Percentiles rank a stretch among this genome's conserved stretches.
Conservation (phyloP, 2,113 vertebrate species). For the Thinocorus orbignyianus region DNA sequence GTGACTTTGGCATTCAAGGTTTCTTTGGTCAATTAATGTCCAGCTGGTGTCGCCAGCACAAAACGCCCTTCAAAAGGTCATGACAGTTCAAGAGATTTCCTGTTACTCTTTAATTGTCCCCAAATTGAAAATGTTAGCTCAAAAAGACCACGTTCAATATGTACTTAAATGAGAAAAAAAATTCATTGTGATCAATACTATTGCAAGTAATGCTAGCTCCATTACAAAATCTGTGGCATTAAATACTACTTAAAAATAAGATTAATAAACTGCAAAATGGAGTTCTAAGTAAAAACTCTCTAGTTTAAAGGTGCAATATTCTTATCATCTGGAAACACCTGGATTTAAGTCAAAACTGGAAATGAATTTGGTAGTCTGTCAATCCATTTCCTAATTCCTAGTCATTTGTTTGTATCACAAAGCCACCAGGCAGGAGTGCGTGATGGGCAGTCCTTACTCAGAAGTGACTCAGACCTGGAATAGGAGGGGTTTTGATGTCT, state of each 20-base stretch:
- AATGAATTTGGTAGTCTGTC: slow-evolving; percentile 24
- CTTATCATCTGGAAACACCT: slow-evolving; percentile 51
- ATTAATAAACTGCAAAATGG: not conserved
- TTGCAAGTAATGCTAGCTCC: not conserved
- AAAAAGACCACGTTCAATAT: not conserved
- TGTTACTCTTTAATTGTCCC: not conserved
- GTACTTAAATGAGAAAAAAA: not conserved
- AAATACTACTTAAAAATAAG: not conserved
- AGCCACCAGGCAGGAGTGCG: not conserved
- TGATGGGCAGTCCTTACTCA: slow-evolving; percentile 14
- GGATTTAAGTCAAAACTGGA: slow-evolving; percentile 29
- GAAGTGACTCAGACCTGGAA: slow-evolving; percentile 16
- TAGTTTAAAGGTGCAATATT: not conserved
- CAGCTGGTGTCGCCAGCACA: not conserved
- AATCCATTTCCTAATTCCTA: slow-evolving; percentile 8
- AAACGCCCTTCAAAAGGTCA: slow-evolving; percentile 5
- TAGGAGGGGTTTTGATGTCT: slow-evolving; percentile 25
- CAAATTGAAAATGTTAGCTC: not conserved
- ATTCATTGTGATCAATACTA: not conserved
- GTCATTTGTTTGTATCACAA: slow-evolving; percentile 38
- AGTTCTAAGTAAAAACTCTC: not conserved
- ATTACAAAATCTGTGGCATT: not conserved
- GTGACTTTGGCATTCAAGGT: not conserved
- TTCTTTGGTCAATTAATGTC: not conserved
- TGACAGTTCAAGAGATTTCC: not conserved